Conservation (phyloP, 2,113 vertebrate genomes). For the Scomber japonicus region DNA sequence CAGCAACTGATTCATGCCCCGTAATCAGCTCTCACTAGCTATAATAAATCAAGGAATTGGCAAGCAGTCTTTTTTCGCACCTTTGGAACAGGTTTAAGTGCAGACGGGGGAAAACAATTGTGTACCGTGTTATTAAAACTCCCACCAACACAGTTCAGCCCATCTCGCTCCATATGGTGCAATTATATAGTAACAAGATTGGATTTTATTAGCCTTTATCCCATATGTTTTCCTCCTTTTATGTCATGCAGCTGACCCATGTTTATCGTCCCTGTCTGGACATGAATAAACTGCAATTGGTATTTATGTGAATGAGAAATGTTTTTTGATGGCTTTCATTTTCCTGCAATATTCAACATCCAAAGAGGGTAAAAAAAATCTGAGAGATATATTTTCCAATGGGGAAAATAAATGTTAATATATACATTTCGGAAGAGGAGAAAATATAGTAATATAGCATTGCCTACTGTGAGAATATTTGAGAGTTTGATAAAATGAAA, state of each 20-base stretch:
- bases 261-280: constrained; percentile 26
- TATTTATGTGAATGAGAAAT: constrained; percentile 34
- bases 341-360: not conserved
- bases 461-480: not conserved
- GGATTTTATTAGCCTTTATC: constrained; percentile 62
- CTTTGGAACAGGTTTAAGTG: constrained; percentile 76
- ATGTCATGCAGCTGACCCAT: constrained; percentile 29
- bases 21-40: constrained; percentile 82
- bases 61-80: constrained; percentile 79
- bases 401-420: not conserved
- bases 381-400: not conserved
- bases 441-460: not conserved
- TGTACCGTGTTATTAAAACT: constrained; percentile 74
- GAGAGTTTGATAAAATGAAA: constrained; percentile 16
- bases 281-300: constrained; percentile 4
- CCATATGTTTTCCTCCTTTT: constrained; percentile 44
- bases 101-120: constrained; percentile 75
- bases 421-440: not conserved
- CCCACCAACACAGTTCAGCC: constrained; percentile 65
- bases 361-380: not conserved
- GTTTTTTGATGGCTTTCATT: not conserved
- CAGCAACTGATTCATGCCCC: constrained; percentile 84
- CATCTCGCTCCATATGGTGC: constrained; percentile 65
- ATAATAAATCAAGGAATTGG: constrained; percentile 86
- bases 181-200: constrained; percentile 74